phyloP scores from a whole-genome alignment of 2,888 invertebrate genomes.

The Ichneumon xanthorius region DNA sequence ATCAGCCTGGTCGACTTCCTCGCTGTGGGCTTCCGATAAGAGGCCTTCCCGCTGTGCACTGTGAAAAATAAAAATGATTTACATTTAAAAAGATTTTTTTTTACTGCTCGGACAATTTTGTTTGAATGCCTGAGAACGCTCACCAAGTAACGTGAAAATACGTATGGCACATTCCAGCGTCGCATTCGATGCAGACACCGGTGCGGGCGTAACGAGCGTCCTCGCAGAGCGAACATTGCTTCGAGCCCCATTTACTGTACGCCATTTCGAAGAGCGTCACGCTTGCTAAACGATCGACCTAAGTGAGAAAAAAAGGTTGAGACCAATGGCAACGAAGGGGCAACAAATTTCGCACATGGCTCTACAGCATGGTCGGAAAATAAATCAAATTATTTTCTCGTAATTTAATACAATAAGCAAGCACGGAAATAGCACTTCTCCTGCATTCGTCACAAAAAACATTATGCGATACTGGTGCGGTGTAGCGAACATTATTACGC shows the following conservation, averaged over 20 bases:
- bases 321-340: background rate
- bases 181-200: conserved; percentile 98
- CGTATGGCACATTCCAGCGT: conserved; percentile 99
- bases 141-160: conserved; percentile 99
- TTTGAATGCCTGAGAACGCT: conserved; percentile 61
- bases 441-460: background rate
- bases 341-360: background rate
- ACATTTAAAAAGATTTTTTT: conserved; percentile 26
- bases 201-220: conserved; percentile 95
- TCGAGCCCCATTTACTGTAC: conserved; percentile 98
- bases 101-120: conserved; percentile 9
- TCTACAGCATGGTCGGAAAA: background rate
- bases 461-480: too few relatives aligned
- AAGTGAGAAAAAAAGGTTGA: conserved; percentile 24
- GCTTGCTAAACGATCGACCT: conserved; percentile 94
- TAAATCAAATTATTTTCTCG: background rate
- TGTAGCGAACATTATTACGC: too few relatives aligned
- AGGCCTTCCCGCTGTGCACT: conserved; percentile 97
- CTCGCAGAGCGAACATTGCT: conserved; percentile 95
- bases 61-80: conserved; percentile 50
- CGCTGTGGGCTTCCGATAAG: conserved; percentile 95
- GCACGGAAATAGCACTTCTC: background rate
- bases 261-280: conserved; percentile 99
- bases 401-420: too few relatives aligned
- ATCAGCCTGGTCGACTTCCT: conserved; percentile 96